Conservation (phyloP, 1,140 invertebrate genomes). For the Cydia pomonella region DNA sequence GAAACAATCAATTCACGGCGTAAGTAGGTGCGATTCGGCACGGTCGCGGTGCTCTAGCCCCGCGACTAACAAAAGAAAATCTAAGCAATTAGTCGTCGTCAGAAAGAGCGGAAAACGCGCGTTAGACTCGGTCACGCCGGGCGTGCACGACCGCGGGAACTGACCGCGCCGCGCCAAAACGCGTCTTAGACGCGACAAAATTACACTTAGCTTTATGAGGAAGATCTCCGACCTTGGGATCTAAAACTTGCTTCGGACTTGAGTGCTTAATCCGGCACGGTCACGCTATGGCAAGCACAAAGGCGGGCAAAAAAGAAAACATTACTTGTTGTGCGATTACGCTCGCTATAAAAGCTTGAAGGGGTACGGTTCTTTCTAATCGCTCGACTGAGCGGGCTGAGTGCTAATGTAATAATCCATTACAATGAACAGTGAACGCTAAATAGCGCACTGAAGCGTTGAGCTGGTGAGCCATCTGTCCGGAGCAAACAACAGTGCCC, state of each 20-base stretch:
- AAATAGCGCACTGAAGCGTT: conserved; percentile 76
- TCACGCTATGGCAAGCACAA: conserved; percentile 53
- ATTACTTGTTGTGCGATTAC: conserved; percentile 61
- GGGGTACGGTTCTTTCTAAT: conserved; percentile 63
- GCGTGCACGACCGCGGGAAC: conserved; percentile 57
- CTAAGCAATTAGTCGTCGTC: conserved; percentile 79
- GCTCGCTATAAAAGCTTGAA: conserved; percentile 53
- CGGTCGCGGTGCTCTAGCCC: conserved; percentile 66
- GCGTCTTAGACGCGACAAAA: conserved; percentile 44
- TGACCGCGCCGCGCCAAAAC: conserved; percentile 71
- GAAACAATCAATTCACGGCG: conserved; percentile 77
- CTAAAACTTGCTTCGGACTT: conserved; percentile 42
- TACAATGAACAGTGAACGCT: conserved; percentile 75
- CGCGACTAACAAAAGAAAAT: conserved; percentile 80
- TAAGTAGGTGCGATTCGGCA: conserved; percentile 78
- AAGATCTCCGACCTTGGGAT: conserved; percentile 39
- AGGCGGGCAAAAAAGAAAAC: conserved; percentile 48
- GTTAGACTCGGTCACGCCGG: conserved; percentile 75
- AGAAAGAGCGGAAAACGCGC: conserved; percentile 79
- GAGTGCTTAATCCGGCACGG: conserved; percentile 52
- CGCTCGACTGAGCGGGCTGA: conserved; percentile 75
- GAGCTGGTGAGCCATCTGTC: conserved; percentile 71
- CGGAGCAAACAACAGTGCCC: conserved; percentile 69
- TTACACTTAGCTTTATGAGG: conserved; percentile 27
- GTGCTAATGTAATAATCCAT: conserved; percentile 80